Conservation (phyloP, 2,888 invertebrate genomes). For the Nomada flava region DNA sequence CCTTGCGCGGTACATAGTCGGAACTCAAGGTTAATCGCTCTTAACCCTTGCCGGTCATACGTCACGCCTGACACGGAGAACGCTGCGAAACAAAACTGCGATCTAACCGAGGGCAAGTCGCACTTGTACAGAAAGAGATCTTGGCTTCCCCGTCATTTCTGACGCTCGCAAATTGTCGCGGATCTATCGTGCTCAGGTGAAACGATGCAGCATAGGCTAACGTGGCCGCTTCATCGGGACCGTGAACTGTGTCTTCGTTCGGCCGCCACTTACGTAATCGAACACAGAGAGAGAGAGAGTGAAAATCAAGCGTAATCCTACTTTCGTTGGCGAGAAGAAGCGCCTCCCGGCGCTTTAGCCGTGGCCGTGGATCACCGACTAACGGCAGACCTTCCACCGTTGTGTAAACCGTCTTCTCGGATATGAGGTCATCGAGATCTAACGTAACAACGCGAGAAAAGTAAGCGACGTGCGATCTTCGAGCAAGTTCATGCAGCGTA, state of each 20-base stretch:
- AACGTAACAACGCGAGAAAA: constrained; percentile 29
- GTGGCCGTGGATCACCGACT: constrained; percentile 65
- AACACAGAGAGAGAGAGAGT: constrained; percentile 81
- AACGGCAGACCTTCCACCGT: constrained; percentile 67
- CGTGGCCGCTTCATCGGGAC: constrained; percentile 81
- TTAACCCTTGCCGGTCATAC: too few species aligned
- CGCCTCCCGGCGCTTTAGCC: constrained; percentile 70
- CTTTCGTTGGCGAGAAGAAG: constrained; percentile 80
- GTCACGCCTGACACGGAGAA: too few species aligned
- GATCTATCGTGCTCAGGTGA: too few species aligned
- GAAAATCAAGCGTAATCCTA: constrained; percentile 82
- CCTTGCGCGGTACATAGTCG: constrained; percentile 19
- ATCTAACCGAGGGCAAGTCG: constrained; percentile 63
- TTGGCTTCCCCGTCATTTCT: too few species aligned
- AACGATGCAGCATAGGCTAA: too few species aligned
- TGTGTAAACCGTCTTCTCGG: constrained; percentile 42
- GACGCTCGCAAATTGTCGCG: too few species aligned
- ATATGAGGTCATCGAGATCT: constrained; percentile 55
- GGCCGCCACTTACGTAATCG: constrained; percentile 79
- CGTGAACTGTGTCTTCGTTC: constrained; percentile 76
- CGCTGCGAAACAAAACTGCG: background rate
- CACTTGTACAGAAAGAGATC: too few species aligned
- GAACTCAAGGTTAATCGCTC: background rate
- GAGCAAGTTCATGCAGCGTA: too few species aligned
- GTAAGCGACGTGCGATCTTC: background rate